A percentile compares a stretch with the other conserved stretches of the same genome.
Evolutionary conservation across 1,140 invertebrate species (phyloP).

Genomic region (Drosophila rufa): DNA sequence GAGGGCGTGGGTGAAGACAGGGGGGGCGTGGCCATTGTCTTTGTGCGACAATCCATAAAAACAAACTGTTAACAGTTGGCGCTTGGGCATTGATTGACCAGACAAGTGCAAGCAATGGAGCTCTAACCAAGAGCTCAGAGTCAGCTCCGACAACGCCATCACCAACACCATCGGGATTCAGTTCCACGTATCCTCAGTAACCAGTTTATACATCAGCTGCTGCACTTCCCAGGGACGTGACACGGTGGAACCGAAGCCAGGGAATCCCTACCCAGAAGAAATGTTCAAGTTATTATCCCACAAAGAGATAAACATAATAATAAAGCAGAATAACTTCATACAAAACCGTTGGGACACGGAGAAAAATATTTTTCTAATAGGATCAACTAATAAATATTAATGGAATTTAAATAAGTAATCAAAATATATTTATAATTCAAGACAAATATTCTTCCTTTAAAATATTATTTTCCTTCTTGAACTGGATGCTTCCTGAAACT

Average conservation of each 20-base stretch:
- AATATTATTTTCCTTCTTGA: background rate
- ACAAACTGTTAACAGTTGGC: conserved; percentile 78
- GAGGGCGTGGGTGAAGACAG: background rate
- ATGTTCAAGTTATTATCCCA: conserved; percentile 14
- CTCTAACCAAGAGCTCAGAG: conserved; percentile 30
- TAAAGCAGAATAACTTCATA: background rate
- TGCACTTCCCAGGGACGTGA: conserved; percentile 65
- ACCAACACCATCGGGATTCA: conserved; percentile 22
- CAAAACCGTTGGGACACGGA: background rate
- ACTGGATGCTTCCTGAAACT: background rate
- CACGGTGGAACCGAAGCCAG: conserved; percentile 32
- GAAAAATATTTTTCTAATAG: too few species aligned
- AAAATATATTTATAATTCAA: background rate
- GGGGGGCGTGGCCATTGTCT: conserved; percentile 56
- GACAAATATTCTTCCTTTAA: background rate
- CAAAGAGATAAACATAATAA: conserved; percentile 16
- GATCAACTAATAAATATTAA: too few species aligned
- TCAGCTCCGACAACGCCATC: conserved; percentile 19
- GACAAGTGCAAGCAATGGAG: conserved; percentile 80
- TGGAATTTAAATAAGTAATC: too few species aligned
- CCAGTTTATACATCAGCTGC: conserved; percentile 66
- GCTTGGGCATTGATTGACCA: conserved; percentile 76
- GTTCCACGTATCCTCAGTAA: conserved; percentile 20
- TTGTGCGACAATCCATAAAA: conserved; percentile 78
- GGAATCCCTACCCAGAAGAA: background rate